These are phyloP conservation scores for Sebastes jordani DNA, from an alignment of 2,797 vertebrate genomes.

Conservation along the genomic window DNA sequence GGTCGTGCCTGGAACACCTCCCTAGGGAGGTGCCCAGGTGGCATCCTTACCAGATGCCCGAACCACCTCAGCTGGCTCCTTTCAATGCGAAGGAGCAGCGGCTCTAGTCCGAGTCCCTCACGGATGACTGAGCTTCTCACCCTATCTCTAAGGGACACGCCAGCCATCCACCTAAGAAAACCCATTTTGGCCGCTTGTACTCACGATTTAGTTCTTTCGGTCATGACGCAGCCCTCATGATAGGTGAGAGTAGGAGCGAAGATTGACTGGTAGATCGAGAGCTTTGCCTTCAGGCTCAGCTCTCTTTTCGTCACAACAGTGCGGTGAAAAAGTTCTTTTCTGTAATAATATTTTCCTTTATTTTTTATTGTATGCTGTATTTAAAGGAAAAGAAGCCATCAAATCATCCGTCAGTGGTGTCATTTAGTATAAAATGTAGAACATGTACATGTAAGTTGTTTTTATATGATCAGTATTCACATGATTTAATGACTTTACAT, in stretches of 20 bases:
- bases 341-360: neutral
- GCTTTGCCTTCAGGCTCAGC: no score
- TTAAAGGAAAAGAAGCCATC: neutral
- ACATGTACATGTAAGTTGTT: neutral
- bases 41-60: no score
- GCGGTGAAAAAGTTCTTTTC: neutral
- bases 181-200: no score
- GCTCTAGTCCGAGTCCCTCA: no score
- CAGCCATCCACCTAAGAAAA: fast-evolving
- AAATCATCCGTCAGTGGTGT: neutral
- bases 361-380: neutral
- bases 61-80: no score
- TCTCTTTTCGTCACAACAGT: neutral
- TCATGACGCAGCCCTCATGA: fast-evolving
- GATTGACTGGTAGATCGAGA: no score
- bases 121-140: no score
- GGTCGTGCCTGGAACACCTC: no score
- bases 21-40: no score
- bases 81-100: no score
- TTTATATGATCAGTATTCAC: neutral
- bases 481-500: neutral
- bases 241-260: no score
- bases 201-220: fast-evolving
- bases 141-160: no score
- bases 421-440: neutral